phyloP scores from a whole-genome alignment of 2,113 vertebrate genomes.

The Nothoprocta perdicaria region DNA sequence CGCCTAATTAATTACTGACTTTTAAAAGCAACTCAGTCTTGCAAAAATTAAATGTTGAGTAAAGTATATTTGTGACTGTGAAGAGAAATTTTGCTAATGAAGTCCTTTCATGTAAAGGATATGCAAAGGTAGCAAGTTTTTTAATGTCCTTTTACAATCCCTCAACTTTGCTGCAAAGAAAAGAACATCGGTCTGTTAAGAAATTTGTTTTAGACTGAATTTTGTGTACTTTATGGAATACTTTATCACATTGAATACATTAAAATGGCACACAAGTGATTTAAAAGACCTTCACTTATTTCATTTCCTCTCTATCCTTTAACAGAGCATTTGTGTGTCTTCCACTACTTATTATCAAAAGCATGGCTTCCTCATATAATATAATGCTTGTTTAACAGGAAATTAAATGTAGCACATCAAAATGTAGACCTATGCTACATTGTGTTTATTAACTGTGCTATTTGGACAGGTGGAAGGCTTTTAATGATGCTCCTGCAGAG shows the following conservation, averaged over 20 bases:
- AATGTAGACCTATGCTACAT: conserved; percentile 28
- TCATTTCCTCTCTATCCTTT: conserved; percentile 67
- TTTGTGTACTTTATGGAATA: conserved; percentile 18
- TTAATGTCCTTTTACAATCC: not conserved
- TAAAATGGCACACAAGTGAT: conserved; percentile 62
- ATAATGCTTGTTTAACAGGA: conserved; percentile 62
- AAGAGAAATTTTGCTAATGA: conserved; percentile 23
- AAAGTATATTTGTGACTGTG: conserved; percentile 28
- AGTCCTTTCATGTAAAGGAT: not conserved
- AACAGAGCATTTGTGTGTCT: conserved; percentile 62
- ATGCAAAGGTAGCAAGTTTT: conserved; percentile 7
- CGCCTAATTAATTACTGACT: not conserved
- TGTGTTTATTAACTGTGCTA: conserved; percentile 48
- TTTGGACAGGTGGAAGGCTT: conserved; percentile 36
- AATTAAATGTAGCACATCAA: conserved; percentile 59
- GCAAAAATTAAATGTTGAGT: not conserved
- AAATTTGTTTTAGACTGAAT: conserved; percentile 51
- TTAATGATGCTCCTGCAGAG: conserved; percentile 40
- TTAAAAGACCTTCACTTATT: conserved; percentile 69
- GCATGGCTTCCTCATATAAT: conserved; percentile 35
- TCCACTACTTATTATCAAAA: conserved; percentile 45
- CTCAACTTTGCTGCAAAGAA: conserved; percentile 4
- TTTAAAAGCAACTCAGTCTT: not conserved
- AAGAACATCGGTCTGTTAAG: conserved; percentile 39
- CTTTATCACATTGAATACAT: conserved; percentile 43